A percentile compares a stretch with the other conserved stretches of the same genome.
phyloP scores from a whole-genome alignment of 2,113 vertebrate genomes.

The Pontoporia blainvillei region DNA sequence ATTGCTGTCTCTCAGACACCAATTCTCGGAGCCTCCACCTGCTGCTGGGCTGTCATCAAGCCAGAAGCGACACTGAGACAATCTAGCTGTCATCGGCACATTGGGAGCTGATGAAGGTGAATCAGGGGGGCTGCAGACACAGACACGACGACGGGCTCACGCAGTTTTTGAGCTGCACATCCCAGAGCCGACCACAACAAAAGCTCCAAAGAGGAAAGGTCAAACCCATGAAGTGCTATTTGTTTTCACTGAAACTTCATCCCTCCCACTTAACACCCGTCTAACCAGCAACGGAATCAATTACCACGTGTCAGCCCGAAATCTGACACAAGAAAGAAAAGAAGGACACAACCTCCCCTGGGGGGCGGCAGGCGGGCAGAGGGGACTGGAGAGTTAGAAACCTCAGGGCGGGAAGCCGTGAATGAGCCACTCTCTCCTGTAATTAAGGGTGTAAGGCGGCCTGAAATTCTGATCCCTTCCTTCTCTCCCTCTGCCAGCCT shows the following conservation, averaged over 20 bases:
- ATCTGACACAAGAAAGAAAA: constrained; percentile 89
- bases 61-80: constrained; percentile 31
- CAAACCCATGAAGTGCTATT: constrained; percentile 91
- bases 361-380: not conserved
- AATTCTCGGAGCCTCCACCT: not conserved
- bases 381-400: not conserved
- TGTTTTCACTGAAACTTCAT: constrained; percentile 99
- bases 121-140: constrained; percentile 43
- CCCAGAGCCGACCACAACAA: constrained; percentile 83
- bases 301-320: constrained; percentile 97
- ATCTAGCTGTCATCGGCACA: constrained; percentile 21
- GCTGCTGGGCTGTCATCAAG: not conserved
- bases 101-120: constrained; percentile 51
- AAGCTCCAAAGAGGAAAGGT: constrained; percentile 84
- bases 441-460: constrained; percentile 69
- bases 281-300: constrained; percentile 95
- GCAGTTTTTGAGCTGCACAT: constrained; percentile 73
- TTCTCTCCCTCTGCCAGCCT: not conserved
- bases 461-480: not conserved
- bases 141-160: constrained; percentile 63
- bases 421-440: constrained; percentile 55
- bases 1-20: not conserved
- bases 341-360: constrained; percentile 90
- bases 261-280: constrained; percentile 92
- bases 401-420: constrained; percentile 42